These are phyloP conservation scores for Hydrophis major DNA, from an alignment of 2,797 vertebrate species.

Conservation along the genomic window DNA sequence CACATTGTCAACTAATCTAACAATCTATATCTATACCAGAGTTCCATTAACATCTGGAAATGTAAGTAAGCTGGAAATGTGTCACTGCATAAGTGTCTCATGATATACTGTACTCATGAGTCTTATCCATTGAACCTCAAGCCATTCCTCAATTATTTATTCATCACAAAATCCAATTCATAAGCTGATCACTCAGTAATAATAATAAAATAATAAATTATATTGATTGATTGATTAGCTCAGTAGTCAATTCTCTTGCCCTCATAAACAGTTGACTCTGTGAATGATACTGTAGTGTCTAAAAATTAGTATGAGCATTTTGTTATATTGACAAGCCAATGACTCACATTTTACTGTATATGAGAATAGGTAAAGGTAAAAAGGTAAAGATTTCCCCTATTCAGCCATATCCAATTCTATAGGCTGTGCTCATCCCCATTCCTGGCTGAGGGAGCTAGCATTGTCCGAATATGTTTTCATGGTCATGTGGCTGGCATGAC, in stretches of 20 bases:
- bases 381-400: too few relatives aligned
- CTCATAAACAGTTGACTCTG: background rate
- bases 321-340: background rate
- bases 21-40: background rate
- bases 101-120: background rate
- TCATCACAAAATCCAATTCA: background rate
- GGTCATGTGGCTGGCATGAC: too few relatives aligned
- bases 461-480: too few relatives aligned
- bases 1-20: background rate
- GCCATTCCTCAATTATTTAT: background rate
- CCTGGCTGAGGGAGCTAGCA: too few relatives aligned
- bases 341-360: too few relatives aligned
- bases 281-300: background rate
- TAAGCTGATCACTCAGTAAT: background rate
- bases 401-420: too few relatives aligned
- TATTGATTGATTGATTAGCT: too few relatives aligned
- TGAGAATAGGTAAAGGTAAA: background rate
- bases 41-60: background rate
- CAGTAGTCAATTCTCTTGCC: too few relatives aligned
- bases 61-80: background rate
- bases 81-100: background rate
- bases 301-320: background rate
- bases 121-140: background rate
- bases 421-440: too few relatives aligned
- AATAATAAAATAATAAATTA: too few relatives aligned